Base-by-base conservation (phyloP, 2,113 vertebrate species). In the Toxotes jaculatrix region DNA sequence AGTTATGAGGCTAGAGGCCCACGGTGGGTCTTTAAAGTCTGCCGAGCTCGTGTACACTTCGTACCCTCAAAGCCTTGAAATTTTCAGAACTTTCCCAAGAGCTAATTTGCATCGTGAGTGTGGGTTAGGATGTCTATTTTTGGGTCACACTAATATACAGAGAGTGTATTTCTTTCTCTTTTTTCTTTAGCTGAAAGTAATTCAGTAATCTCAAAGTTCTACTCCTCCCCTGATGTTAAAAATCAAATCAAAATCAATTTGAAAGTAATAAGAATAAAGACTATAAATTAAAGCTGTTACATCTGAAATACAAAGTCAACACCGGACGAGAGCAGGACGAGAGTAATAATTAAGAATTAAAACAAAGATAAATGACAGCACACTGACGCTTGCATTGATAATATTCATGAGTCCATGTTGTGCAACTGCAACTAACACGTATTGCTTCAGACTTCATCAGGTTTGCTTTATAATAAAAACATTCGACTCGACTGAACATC, bases 21-120 rank as follows among this genome's bases (percentile, higher is more conserved):
- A 6, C 19, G 5, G 53, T 32, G 36, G 68, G 49, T 67, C 71
- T 84, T 84, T 67, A 34, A 82, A 82, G 74, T 73, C 47, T 87
- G 53, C 64, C 45, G 31, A 53, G 74, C 65, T 61, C 1, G 10
- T 32, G 42, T 31, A 57, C 73, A 71, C 68, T 74, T 82, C 16
- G 31, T 59, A 16, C 53, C 69, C 64, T 38, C 38, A 32, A 55
- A 84, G 23, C 42, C 7, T 49, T 53, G 19, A 65, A 34, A 60
- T 43, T 61, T 77, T 73, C 23, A 32, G 23, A 80, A 55, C 51
- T 70, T 88, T 64, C 3, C 38, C 8, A n/a, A 72, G 2, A 74
- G 1, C 68, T 74, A 3, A 82, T 87, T 80, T 76, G 49, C 62
- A 74, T 60, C 42, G 4, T 10, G 67, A 59, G 57, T 23, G 31